A percentile compares a stretch with the other conserved stretches of the same genome.
Conservation (phyloP, 1,140 invertebrate genomes). For the Papilio polyxenes region DNA sequence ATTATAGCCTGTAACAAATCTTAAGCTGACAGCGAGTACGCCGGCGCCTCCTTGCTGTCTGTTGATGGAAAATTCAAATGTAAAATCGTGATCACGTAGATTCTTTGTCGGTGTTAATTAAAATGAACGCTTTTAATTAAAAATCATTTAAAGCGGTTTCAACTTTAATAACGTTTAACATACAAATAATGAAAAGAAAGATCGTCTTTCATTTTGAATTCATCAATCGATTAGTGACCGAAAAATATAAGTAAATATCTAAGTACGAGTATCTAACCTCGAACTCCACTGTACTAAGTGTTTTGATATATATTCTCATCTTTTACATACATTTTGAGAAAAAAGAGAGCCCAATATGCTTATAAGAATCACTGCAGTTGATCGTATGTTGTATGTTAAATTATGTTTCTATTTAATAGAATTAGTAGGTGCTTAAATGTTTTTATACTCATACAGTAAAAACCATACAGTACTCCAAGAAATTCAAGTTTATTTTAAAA, state of each 20-base stretch:
- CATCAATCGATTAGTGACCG: neutral
- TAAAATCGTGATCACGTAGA: slow-evolving; percentile 23
- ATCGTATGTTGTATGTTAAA: no score
- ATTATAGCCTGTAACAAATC: neutral
- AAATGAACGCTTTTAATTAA: slow-evolving; percentile 10
- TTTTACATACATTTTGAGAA: no score
- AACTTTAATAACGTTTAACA: neutral
- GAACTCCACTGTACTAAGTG: no score
- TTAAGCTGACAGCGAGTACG: neutral
- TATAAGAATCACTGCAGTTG: no score
- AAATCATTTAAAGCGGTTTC: neutral
- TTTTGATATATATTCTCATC: no score
- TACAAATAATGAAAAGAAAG: neutral
- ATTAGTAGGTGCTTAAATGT: neutral
- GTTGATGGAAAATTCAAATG: slow-evolving; percentile 24
- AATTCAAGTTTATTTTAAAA: neutral
- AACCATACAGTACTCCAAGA: neutral
- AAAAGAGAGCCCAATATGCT: no score
- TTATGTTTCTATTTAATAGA: no score
- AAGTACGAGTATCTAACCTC: neutral
- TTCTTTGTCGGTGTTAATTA: slow-evolving; percentile 22
- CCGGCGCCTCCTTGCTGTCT: neutral
- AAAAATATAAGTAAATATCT: neutral
- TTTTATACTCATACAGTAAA: neutral
- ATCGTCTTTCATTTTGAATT: neutral